Evolutionary conservation across 2,797 vertebrate species (phyloP).

Genomic region (Sebastes hopkinsi): DNA sequence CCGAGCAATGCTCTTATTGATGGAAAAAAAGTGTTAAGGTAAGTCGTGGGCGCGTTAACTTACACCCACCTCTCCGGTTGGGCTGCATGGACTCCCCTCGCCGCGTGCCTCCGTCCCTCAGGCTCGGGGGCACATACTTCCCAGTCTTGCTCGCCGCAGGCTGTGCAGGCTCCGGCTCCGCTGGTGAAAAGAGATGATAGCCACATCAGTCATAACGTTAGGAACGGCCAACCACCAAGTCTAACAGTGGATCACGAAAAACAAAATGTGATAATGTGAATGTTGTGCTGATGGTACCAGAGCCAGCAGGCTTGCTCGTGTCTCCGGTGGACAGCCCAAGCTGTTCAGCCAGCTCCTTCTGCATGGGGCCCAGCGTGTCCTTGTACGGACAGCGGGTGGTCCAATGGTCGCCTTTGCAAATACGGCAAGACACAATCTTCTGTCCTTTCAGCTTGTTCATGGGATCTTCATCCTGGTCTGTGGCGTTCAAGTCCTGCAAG

Average conservation of each 20-base stretch:
- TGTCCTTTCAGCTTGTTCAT: constrained; percentile 98
- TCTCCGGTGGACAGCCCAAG: constrained; percentile 92
- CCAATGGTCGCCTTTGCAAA: constrained; percentile 99
- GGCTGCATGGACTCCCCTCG: constrained; percentile 98
- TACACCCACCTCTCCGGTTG: constrained; percentile 88
- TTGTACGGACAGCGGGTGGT: constrained; percentile 98
- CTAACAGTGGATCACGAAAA: background rate
- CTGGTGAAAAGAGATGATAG: constrained; percentile 20
- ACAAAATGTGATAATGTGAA: background rate
- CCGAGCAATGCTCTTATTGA: no score
- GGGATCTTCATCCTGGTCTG: constrained; percentile 95
- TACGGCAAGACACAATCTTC: constrained; percentile 97
- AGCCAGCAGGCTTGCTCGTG: constrained; percentile 90
- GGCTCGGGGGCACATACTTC: constrained; percentile 93
- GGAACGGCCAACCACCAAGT: background rate
- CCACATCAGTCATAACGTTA: background rate
- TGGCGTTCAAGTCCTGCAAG: constrained; percentile 90
- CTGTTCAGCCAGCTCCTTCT: constrained; percentile 97
- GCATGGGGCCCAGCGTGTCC: constrained; percentile 97
- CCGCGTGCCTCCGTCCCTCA: constrained; percentile 90
- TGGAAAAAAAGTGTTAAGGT: no score
- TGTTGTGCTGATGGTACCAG: constrained; percentile 41
- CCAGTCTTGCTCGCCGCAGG: constrained; percentile 93
- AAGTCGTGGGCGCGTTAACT: background rate
- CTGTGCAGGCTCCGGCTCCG: constrained; percentile 90